Base-by-base conservation (phyloP, 1,140 invertebrate genomes). In the Drosophila albomicans region DNA sequence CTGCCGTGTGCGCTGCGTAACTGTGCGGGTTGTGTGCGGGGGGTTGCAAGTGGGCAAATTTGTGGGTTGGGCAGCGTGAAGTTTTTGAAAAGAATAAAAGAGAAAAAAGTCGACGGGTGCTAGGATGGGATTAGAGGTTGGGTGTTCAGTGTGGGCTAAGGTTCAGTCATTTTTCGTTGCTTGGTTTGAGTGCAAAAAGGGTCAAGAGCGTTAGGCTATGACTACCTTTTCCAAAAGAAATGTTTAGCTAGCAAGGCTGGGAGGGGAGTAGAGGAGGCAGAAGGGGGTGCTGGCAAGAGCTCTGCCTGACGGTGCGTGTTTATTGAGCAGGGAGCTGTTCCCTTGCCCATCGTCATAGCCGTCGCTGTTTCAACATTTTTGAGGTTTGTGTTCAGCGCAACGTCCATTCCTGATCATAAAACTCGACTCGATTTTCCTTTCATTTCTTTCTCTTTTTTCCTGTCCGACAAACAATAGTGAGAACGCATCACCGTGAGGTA, bases 41-140 rank as follows among this genome's bases (percentile, higher is more conserved):
- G 7, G 28, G 32, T 25, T 20, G 20, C n/a, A 15, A 25, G 13
- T 15, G 32, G 16, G n/a, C 35, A 3, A 25, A 10, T 6, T 49
- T 72, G 75, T 68, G 76, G 65, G 61, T 64, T 88, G 82, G 79
- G 68, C 68, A 79, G 79, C 80, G 81, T 84, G 79, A 87, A 87
- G 84, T 81, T 89, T 87, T 84, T 78, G 70, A 84, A 89, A 80
- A 84, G 85, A 81, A 89, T 84, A 76, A 73, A 80, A 84, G 73
- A 46, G 57, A 71, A 77, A 88, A 88, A 88, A 75, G 48, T 58
- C 69, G 41, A 30, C 67, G 77, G 62, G 52, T 46, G 45, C 15
- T 38, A 57, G 41, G n/a, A 7, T 20, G 48, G 32, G 32, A 51
- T 13, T n/a, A 38, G 20, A n/a, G 30, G 35, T 38, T 13, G 35